These are phyloP conservation scores for Raja brachyura DNA, from an alignment of 2,113 vertebrate genomes.

Conservation along the genomic window DNA sequence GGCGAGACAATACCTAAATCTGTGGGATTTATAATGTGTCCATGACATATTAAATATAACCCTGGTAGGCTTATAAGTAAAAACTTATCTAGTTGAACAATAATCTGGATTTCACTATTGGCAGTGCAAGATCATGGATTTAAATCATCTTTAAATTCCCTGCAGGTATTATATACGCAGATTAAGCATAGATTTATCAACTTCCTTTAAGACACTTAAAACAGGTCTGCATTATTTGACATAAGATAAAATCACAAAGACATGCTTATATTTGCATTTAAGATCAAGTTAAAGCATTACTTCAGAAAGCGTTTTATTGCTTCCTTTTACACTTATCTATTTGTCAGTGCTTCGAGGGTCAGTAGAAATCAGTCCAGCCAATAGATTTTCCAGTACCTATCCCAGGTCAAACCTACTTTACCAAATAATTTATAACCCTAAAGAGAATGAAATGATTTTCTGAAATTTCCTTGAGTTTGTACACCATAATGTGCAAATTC, in stretches of 20 bases:
- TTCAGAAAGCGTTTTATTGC: not conserved
- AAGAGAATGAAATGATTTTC: conserved; percentile 12
- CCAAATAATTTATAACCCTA: conserved; percentile 21
- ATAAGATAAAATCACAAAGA: not conserved
- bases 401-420: conserved; percentile 23
- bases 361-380: not conserved
- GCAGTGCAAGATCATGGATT: conserved; percentile 16
- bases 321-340: not conserved
- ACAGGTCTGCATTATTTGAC: not conserved
- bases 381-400: conserved; percentile 11
- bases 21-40: not conserved
- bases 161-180: not conserved
- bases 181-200: conserved; percentile 3
- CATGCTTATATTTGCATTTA: not conserved
- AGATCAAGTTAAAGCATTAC: not conserved
- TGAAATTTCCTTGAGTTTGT: conserved; percentile 22
- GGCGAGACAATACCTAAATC: not conserved
- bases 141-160: not conserved
- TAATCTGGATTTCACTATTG: not conserved
- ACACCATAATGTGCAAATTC: not conserved
- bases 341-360: conserved; percentile 15
- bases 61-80: no score
- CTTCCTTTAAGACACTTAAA: not conserved
- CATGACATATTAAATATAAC: not conserved
- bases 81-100: not conserved